phyloP scores from a whole-genome alignment of 1,140 invertebrate genomes.

The Paraescarpia echinospica region DNA sequence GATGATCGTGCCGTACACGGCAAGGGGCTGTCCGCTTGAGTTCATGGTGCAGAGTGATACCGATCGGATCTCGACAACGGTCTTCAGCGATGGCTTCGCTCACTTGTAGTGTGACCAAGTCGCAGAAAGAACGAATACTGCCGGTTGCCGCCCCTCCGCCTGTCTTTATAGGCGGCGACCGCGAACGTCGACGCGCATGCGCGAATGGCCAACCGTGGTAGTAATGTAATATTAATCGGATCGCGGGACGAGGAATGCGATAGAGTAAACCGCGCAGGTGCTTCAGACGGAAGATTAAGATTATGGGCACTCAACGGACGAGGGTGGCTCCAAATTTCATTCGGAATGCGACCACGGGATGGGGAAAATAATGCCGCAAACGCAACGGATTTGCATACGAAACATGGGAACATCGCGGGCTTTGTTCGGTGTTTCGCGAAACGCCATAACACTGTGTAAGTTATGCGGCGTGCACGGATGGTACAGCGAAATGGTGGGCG shows the following conservation, averaged over 20 bases:
- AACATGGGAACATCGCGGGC: background rate
- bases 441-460: background rate
- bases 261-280: background rate
- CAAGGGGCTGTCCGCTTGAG: background rate
- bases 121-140: background rate
- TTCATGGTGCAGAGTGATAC: background rate
- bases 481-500: background rate
- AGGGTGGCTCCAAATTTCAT: background rate
- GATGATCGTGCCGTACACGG: background rate
- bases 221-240: slow-evolving; percentile 6
- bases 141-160: too few relatives aligned
- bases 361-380: background rate
- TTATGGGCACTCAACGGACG: background rate
- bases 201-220: background rate
- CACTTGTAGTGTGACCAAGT: background rate
- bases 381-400: background rate
- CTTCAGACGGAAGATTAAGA: background rate
- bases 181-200: background rate
- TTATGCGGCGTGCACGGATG: background rate
- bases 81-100: background rate
- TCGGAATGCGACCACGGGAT: background rate
- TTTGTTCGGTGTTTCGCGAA: background rate
- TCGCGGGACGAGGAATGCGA: background rate
- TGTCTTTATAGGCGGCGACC: background rate
- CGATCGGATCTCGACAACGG: background rate